phyloP scores from a whole-genome alignment of 1,140 invertebrate species.

The Oryzaephilus surinamensis region DNA sequence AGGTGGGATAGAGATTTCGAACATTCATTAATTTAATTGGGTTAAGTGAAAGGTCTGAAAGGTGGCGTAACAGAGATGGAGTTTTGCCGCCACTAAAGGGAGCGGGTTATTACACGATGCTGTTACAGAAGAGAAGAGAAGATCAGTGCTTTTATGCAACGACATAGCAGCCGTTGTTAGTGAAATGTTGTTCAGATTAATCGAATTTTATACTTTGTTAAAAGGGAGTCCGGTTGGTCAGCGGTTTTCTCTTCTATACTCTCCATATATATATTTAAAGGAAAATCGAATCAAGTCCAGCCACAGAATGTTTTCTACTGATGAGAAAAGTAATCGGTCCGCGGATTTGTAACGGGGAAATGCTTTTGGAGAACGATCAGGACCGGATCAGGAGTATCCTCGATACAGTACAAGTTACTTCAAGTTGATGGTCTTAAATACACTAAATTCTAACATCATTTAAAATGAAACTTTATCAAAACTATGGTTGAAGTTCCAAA shows the following conservation, averaged over 20 bases:
- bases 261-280: conserved; percentile 16
- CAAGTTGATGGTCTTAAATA: too few relatives aligned
- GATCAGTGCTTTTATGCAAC: conserved; percentile 21
- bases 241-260: conserved; percentile 16
- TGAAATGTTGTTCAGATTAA: conserved; percentile 23
- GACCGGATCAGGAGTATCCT: too few relatives aligned
- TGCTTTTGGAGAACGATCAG: background rate
- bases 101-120: conserved; percentile 19
- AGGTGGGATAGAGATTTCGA: conserved; percentile 19
- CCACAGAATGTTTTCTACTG: conserved; percentile 17
- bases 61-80: conserved; percentile 9
- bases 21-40: conserved; percentile 25
- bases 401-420: too few relatives aligned
- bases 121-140: too few relatives aligned
- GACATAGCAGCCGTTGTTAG: conserved; percentile 16
- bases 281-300: conserved; percentile 18
- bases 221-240: conserved; percentile 20
- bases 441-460: too few relatives aligned
- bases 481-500: too few relatives aligned
- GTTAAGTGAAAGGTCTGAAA: conserved; percentile 22
- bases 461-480: too few relatives aligned
- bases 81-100: conserved; percentile 3
- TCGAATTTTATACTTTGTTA: conserved; percentile 26
- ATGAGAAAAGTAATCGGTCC: conserved; percentile 18
- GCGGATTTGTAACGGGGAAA: conserved; percentile 13